Evolutionary conservation across 2,113 vertebrate species (phyloP).

Genomic region (Cynocephalus volans): DNA sequence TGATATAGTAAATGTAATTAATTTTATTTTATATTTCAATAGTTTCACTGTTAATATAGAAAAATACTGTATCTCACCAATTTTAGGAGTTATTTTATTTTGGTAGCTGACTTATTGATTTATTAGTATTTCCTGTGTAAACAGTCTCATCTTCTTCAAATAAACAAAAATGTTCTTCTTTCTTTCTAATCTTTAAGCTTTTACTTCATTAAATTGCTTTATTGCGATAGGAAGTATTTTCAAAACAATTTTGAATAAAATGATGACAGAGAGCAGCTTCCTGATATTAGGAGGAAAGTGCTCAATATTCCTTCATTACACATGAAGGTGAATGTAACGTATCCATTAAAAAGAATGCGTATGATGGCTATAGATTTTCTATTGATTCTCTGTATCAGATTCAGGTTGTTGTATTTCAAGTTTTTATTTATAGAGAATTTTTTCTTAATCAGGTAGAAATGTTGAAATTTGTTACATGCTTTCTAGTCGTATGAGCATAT

Average conservation of each 20-base stretch:
- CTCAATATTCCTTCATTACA: background rate
- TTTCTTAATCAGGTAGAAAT: background rate
- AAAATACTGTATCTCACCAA: background rate
- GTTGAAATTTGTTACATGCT: background rate
- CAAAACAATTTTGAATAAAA: background rate
- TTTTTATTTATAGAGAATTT: background rate
- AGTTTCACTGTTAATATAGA: background rate
- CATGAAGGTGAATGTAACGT: fast-evolving
- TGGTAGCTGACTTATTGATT: background rate
- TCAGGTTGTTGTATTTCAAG: background rate
- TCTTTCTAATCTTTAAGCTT: background rate
- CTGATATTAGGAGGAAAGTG: background rate
- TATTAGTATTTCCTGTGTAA: background rate
- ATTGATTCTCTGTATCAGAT: background rate
- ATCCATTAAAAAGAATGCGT: fast-evolving
- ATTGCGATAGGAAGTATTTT: background rate
- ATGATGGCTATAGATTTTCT: background rate
- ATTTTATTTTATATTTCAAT: background rate
- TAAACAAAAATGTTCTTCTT: background rate
- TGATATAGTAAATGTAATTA: background rate
- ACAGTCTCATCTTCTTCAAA: background rate
- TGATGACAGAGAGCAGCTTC: background rate
- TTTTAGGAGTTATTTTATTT: background rate
- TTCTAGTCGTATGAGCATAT: background rate
- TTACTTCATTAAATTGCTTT: background rate